Evolutionary conservation across 2,113 vertebrate species (phyloP).

Genomic region (Triplophysa siluroides): DNA sequence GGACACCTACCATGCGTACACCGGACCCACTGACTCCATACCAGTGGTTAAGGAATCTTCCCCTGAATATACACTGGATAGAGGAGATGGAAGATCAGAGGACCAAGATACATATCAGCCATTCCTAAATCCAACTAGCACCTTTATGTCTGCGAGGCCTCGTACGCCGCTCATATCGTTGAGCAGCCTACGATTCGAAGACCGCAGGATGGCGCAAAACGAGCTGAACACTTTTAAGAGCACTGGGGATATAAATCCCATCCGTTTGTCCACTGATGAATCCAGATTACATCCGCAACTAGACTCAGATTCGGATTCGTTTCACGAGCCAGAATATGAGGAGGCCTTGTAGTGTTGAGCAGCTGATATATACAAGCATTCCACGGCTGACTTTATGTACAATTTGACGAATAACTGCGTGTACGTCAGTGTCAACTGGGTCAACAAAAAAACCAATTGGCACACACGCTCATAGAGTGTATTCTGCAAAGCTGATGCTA

Average conservation of each 20-base stretch:
- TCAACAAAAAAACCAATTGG: background rate
- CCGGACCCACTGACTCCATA: constrained; percentile 62
- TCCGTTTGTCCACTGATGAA: constrained; percentile 65
- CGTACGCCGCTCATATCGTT: constrained; percentile 70
- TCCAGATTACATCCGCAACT: constrained; percentile 33
- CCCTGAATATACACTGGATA: constrained; percentile 55
- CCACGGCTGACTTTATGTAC: too few species aligned
- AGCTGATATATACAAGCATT: background rate
- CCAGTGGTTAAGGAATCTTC: constrained; percentile 53
- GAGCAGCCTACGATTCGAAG: constrained; percentile 70
- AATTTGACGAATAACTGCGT: background rate
- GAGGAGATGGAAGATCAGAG: constrained; percentile 7
- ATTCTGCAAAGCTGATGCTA: background rate
- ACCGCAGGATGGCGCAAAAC: constrained; percentile 75
- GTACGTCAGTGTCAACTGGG: background rate
- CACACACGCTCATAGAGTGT: background rate
- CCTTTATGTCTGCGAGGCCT: constrained; percentile 76
- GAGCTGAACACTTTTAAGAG: constrained; percentile 82
- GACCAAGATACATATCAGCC: constrained; percentile 74
- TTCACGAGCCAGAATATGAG: constrained; percentile 46
- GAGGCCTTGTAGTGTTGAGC: constrained; percentile 55
- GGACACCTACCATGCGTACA: constrained; percentile 78
- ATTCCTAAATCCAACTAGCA: constrained; percentile 76
- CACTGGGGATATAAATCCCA: constrained; percentile 61
- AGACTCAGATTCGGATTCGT: background rate